These are phyloP conservation scores for Oreohelix idahoensis DNA, from an alignment of 1,140 invertebrate species.

Conservation along the genomic window DNA sequence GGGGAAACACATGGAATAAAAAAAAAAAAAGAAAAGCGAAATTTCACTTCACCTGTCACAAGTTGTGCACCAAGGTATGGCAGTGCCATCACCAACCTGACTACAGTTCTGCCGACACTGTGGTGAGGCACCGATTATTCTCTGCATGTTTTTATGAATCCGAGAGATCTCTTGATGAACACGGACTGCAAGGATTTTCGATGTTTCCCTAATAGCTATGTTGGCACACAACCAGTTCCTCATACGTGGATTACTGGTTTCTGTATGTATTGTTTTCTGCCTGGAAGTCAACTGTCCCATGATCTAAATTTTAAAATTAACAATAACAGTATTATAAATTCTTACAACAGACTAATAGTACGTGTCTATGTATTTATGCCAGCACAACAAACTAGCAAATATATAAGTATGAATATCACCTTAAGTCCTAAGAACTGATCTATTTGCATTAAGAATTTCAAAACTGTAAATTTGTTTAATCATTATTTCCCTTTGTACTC, in stretches of 20 bases:
- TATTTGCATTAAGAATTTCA: no score
- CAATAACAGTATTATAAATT: no score
- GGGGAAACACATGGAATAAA: no score
- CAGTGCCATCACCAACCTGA: not conserved
- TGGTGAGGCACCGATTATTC: not conserved
- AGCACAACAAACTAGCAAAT: no score
- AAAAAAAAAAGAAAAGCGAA: no score
- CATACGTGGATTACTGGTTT: conserved; percentile 41
- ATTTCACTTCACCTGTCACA: conserved; percentile 34
- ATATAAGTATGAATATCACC: no score
- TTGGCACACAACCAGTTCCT: conserved; percentile 48
- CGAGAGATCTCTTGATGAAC: conserved; percentile 44
- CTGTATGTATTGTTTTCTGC: conserved; percentile 42
- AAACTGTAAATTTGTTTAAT: no score
- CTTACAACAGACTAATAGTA: no score
- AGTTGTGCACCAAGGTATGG: conserved; percentile 38
- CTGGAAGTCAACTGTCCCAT: conserved; percentile 48
- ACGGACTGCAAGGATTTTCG: conserved; percentile 41
- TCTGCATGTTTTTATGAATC: conserved; percentile 41
- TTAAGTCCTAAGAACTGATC: no score
- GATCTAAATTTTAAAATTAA: not conserved
- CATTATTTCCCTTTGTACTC: no score
- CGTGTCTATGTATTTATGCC: no score
- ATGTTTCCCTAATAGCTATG: conserved; percentile 47
- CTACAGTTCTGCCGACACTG: conserved; percentile 47